These are phyloP conservation scores for Ictalurus punctatus DNA, from an alignment of 2,113 vertebrate species.

Conservation along the genomic window DNA sequence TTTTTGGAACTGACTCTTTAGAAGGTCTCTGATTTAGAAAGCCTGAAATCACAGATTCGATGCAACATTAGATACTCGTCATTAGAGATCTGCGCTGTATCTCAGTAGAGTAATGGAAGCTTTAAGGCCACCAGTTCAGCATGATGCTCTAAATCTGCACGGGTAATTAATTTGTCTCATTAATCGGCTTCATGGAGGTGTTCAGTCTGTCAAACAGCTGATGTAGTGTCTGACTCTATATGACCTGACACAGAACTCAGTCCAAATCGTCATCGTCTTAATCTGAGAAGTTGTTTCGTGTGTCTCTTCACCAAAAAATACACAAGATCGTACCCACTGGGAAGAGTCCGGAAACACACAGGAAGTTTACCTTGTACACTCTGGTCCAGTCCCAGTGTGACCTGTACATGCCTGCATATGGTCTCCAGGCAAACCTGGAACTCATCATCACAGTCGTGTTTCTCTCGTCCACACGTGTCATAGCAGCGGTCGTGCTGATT, in stretches of 20 bases:
- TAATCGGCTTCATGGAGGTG: not conserved
- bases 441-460: slow-evolving; percentile 88
- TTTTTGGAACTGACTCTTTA: not conserved
- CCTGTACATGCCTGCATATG: slow-evolving; percentile 91
- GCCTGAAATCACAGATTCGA: not conserved
- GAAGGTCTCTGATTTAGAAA: not conserved
- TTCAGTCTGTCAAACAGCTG: not conserved
- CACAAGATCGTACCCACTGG: not conserved
- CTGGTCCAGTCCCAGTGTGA: slow-evolving; percentile 84
- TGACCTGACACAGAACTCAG: not conserved
- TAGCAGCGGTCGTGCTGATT: slow-evolving; percentile 95
- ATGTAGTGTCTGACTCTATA: not conserved
- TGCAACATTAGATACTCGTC: not conserved
- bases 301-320: not conserved
- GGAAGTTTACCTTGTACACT: slow-evolving; percentile 81
- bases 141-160: not conserved
- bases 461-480: slow-evolving; percentile 86
- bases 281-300: not conserved
- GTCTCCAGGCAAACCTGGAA: slow-evolving; percentile 91
- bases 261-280: not conserved
- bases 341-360: not conserved
- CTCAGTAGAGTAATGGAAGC: not conserved
- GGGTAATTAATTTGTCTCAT: not conserved
- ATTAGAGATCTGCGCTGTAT: not conserved
- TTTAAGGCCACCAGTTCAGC: not conserved